Conservation (phyloP, 2,113 vertebrate species). For the Naja naja region DNA sequence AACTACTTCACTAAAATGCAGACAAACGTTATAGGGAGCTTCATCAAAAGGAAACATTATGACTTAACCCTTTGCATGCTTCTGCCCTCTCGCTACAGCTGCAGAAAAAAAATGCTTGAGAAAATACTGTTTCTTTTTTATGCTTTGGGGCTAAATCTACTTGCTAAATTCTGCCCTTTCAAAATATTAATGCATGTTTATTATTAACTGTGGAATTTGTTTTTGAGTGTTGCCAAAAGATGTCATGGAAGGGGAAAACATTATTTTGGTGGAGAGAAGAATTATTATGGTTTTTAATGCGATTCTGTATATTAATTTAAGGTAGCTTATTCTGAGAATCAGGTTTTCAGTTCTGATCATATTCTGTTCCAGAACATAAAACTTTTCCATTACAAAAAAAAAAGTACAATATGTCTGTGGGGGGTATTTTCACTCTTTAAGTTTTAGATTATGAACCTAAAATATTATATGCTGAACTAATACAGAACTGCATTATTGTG, state of each 20-base stretch:
- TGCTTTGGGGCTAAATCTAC: slow-evolving; percentile 21
- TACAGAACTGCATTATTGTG: slow-evolving; percentile 60
- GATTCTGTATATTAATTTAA: slow-evolving; percentile 60
- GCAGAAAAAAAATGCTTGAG: background rate
- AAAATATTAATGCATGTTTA: slow-evolving; percentile 35
- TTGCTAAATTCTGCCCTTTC: background rate
- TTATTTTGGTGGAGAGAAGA: background rate
- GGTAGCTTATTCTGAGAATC: slow-evolving; percentile 35
- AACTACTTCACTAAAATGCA: background rate
- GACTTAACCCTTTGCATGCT: slow-evolving; percentile 43
- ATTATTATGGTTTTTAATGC: slow-evolving; percentile 28
- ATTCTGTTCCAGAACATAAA: background rate
- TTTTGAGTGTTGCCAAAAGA: slow-evolving; percentile 21
- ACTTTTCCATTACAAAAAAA: background rate
- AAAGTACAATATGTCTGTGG: background rate
- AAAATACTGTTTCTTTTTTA: slow-evolving; percentile 41
- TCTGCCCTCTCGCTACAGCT: slow-evolving; percentile 33
- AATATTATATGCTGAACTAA: slow-evolving; percentile 20
- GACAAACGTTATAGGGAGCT: background rate
- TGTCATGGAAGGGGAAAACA: slow-evolving; percentile 33
- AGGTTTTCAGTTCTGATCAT: background rate
- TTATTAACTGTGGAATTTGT: background rate
- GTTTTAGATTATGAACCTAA: slow-evolving; percentile 25
- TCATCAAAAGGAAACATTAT: background rate
- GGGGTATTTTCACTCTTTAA: background rate